Conservation (phyloP, 2,113 vertebrate species). For the Toxotes chatareus region DNA sequence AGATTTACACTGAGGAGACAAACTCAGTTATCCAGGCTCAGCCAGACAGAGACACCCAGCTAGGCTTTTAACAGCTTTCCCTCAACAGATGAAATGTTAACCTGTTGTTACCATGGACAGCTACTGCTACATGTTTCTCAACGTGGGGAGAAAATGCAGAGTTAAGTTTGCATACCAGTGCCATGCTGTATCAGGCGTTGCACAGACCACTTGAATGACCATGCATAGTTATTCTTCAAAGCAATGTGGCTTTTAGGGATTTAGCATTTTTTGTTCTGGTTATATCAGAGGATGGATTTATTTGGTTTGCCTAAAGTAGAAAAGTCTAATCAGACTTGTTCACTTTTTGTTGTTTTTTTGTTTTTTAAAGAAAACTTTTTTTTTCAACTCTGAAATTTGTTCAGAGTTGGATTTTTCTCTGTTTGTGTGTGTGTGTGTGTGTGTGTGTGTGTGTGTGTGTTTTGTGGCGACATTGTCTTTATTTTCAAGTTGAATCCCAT, state of each 20-base stretch:
- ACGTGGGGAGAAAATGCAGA: slow-evolving; percentile 38
- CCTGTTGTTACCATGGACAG: slow-evolving; percentile 22
- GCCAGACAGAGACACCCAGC: slow-evolving; percentile 44
- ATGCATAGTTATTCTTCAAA: slow-evolving; percentile 52
- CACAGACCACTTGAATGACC: slow-evolving; percentile 34
- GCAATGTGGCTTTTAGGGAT: slow-evolving; percentile 41
- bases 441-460: slow-evolving; percentile 16
- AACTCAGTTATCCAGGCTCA: slow-evolving; percentile 28
- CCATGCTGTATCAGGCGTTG: slow-evolving; percentile 51
- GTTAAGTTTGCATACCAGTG: slow-evolving; percentile 57
- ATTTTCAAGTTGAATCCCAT: slow-evolving; percentile 17
- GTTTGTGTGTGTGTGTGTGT: not conserved
- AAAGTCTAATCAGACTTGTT: slow-evolving; percentile 28
- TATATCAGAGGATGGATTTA: slow-evolving; percentile 50
- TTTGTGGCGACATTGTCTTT: slow-evolving; percentile 18
- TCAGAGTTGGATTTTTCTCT: slow-evolving; percentile 7
- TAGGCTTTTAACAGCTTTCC: slow-evolving; percentile 43
- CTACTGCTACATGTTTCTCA: slow-evolving; percentile 24
- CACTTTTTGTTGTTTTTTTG: slow-evolving; percentile 10
- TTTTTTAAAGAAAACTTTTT: slow-evolving; percentile 11
- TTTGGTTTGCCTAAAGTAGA: slow-evolving; percentile 25
- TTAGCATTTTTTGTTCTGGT: slow-evolving; percentile 41
- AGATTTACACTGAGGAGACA: slow-evolving; percentile 55
- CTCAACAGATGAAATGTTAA: slow-evolving; percentile 42
- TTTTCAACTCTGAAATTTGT: not conserved